Evolutionary conservation across 2,113 vertebrate genomes (phyloP), one percentile per base, ranked within the genome.

Genomic region (Addax nasomaculatus): DNA sequence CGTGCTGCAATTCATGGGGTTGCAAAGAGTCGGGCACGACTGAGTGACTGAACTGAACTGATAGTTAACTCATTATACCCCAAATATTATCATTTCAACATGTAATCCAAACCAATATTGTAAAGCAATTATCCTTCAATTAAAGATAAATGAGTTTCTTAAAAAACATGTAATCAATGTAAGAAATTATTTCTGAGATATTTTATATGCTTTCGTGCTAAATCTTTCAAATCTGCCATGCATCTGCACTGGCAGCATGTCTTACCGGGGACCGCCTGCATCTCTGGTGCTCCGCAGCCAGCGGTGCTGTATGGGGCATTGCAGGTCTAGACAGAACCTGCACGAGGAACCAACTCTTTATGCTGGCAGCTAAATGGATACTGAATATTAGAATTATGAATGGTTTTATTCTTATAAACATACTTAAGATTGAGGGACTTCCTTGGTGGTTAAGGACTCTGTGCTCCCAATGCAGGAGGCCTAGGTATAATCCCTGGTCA

Each of bases 231-330:
- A 12, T 29, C 51, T 81, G 60, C 27, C 19, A 0, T 10, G 29
- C n/a, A 4, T 14, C 13, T 36, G 23, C 3, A 17, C n/a, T 29
- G 67, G 1, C 3, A 16, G 58, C 27, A 0, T 17, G 5, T 17
- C 70, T 60, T 12, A 3, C 5, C 5, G 2, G 7, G 25, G 13
- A 10, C 33, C 1, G 0, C 39, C 73, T 15, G 39, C 33, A 2
- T 43, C 51, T 15, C 47, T n/a, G 12, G 70, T 5, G 57, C 33
- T 21, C 55, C 12, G 49, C 3, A 14, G 58, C 19, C 29, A 9
- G 29, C 7, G 1, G 27, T 23, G 17, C 30, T 33, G 0, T 14
- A 3, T 14, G 33, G 55, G 30, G 25, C 53, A 16, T 33, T 23
- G 0, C 5, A 10, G 83, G 64, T 25, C 47, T 39, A 29, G 55